A percentile compares a stretch with the other conserved stretches of the same genome.
phyloP scores from a whole-genome alignment of 2,113 vertebrate genomes.

The Datnioides undecimradiatus region DNA sequence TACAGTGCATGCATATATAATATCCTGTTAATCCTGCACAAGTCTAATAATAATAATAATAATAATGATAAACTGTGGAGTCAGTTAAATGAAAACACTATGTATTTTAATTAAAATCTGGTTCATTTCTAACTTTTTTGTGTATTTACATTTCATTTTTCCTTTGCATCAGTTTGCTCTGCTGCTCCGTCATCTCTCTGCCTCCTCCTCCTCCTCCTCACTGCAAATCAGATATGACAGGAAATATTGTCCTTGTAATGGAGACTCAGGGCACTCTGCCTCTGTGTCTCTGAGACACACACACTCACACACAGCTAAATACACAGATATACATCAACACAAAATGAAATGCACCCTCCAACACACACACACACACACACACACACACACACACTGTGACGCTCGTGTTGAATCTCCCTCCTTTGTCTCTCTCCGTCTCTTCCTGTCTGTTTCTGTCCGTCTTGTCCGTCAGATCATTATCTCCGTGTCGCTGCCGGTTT shows the following conservation, averaged over 20 bases:
- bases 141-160: neutral
- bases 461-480: neutral
- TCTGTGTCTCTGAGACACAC: slow-evolving; percentile 27
- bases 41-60: too few species aligned
- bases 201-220: neutral
- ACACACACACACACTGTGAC: slow-evolving; percentile 15
- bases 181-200: neutral
- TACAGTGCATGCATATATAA: too few species aligned
- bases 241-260: slow-evolving; percentile 69
- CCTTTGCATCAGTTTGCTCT: neutral
- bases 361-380: neutral
- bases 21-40: too few species aligned
- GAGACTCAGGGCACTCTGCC: slow-evolving; percentile 39
- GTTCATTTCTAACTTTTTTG: neutral
- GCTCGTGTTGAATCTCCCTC: slow-evolving; percentile 3
- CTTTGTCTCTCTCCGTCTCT: slow-evolving; percentile 2
- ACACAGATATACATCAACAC: slow-evolving; percentile 46
- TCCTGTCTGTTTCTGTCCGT: neutral
- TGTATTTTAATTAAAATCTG: neutral
- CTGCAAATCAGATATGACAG: slow-evolving; percentile 68
- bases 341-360: slow-evolving; percentile 7
- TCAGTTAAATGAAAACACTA: too few species aligned
- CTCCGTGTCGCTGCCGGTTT: neutral
- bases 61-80: neutral
- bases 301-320: slow-evolving; percentile 31